Conservation (phyloP, 2,797 vertebrate genomes). For the Micrastur ruficollis region DNA sequence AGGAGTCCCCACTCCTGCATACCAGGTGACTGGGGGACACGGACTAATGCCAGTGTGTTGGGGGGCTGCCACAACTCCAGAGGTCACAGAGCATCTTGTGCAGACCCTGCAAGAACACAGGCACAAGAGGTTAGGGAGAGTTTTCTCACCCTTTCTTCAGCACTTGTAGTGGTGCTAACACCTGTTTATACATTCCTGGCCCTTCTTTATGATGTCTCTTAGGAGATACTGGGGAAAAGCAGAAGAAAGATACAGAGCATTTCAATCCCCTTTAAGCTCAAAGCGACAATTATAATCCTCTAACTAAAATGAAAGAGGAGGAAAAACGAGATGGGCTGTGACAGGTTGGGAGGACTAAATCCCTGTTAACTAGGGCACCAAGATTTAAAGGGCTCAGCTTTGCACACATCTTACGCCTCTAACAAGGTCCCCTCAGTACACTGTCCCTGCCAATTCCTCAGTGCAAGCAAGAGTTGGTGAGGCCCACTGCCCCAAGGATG, state of each 20-base stretch:
- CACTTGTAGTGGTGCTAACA: neutral
- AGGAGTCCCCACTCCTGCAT: neutral
- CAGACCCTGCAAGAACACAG: neutral
- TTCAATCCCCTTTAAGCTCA: constrained; percentile 33
- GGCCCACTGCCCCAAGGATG: neutral
- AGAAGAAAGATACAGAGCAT: constrained; percentile 10
- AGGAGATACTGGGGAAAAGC: neutral
- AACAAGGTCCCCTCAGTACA: neutral
- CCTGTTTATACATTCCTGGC: neutral
- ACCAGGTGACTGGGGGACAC: neutral
- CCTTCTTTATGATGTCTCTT: neutral
- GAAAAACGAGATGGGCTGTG: constrained; percentile 22
- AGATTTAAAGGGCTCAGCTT: constrained; percentile 41
- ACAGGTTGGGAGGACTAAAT: constrained; percentile 54
- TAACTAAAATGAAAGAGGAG: neutral
- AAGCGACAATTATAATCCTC: constrained; percentile 27
- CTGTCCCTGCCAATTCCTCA: neutral
- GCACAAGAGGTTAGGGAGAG: neutral
- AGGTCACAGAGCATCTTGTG: neutral
- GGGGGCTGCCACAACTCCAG: neutral
- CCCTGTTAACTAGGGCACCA: constrained; percentile 34
- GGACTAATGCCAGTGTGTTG: rapidly evolving
- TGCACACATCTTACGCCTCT: neutral
- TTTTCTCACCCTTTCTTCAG: neutral
- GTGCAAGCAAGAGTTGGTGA: neutral